These are phyloP conservation scores for Tetheella fluctuosa DNA, from an alignment of 2,888 invertebrate species.

Conservation along the genomic window DNA sequence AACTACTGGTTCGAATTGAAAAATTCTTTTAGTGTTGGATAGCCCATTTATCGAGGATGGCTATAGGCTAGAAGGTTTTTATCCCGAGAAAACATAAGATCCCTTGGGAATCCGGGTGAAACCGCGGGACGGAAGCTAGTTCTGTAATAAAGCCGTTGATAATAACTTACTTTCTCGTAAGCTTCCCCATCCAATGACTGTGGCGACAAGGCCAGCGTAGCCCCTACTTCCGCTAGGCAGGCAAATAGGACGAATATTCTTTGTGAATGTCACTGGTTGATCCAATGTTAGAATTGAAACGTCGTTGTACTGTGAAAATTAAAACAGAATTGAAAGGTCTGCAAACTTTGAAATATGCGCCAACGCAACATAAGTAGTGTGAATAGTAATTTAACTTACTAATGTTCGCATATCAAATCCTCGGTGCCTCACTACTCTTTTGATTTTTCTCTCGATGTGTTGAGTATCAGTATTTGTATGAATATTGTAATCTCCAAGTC, in stretches of 20 bases:
- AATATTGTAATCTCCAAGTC: slow-evolving; percentile 93
- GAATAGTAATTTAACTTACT: slow-evolving; percentile 68
- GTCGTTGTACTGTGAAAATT: slow-evolving; percentile 89
- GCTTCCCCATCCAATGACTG: slow-evolving; percentile 96
- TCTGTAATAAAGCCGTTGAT: neutral
- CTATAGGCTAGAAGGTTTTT: too few species aligned
- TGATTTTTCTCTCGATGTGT: slow-evolving; percentile 91
- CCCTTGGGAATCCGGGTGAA: neutral
- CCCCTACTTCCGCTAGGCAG: slow-evolving; percentile 85
- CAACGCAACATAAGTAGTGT: neutral
- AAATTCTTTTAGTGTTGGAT: too few species aligned
- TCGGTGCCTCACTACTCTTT: slow-evolving; percentile 92
- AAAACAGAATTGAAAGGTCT: slow-evolving; percentile 7
- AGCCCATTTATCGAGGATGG: too few species aligned
- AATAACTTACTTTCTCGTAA: slow-evolving; percentile 88
- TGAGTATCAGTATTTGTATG: slow-evolving; percentile 89
- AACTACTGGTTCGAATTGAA: too few species aligned
- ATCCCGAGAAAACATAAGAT: too few species aligned
- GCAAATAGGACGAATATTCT: slow-evolving; percentile 91
- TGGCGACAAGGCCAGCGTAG: slow-evolving; percentile 89
- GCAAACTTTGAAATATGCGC: neutral
- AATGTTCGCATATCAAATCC: slow-evolving; percentile 93
- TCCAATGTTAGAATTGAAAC: slow-evolving; percentile 91
- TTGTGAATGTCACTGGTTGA: slow-evolving; percentile 89
- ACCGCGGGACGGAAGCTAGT: neutral